Evolutionary conservation across 2,888 invertebrate species (phyloP), one percentile per base, ranked within the genome.

Genomic region (Aspidiotus rigidus): DNA sequence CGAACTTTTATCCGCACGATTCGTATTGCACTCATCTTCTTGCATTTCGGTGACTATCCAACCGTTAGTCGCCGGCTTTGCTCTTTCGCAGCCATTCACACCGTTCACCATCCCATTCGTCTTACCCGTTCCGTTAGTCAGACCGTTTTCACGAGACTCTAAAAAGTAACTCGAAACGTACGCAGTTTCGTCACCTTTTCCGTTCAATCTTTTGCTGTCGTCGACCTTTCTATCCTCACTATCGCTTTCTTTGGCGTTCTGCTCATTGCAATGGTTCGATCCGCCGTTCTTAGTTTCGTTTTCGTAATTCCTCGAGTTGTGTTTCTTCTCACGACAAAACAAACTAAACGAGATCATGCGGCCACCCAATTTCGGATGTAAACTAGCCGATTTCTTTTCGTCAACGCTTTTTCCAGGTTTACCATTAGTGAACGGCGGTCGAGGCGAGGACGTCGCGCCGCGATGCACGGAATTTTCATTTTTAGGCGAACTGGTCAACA

Each of bases 11-110:
- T 41, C 10, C 2, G 16, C n/a, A 11, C 28, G 44, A 40, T 55
- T 55, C 6, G 54, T 53, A 28, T n/a, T 41, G 17, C 8, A 56
- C 10, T 59, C 67, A 42, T 41, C 44, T 7, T 66, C 57, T 16
- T 66, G 57, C 13, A 59, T 67, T 7, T 44, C 53, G n/a, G 62
- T 62, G 39, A 69, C 44, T n/a, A 62, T 17, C 69, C 69, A 69
- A 17, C 69, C 69, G 16, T 62, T 69, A n/a, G 67, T 5, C 11
- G 16, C 44, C 6, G 17, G 28, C 5, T 28, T 28, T 28, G 28
- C 2, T 28, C 5, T 39, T 13, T 56, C 44, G 16, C 57, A 10
- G 28, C n/a, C 56, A 13, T 28, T 28, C 10, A 49, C 9, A 42
- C 59, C 44, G 17, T 17, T 15, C 10, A 49, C 9, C 15, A 28